A percentile compares a stretch with the other conserved stretches of the same genome.
phyloP scores from a whole-genome alignment of 1,140 invertebrate species.

The Cryptotermes secundus region DNA sequence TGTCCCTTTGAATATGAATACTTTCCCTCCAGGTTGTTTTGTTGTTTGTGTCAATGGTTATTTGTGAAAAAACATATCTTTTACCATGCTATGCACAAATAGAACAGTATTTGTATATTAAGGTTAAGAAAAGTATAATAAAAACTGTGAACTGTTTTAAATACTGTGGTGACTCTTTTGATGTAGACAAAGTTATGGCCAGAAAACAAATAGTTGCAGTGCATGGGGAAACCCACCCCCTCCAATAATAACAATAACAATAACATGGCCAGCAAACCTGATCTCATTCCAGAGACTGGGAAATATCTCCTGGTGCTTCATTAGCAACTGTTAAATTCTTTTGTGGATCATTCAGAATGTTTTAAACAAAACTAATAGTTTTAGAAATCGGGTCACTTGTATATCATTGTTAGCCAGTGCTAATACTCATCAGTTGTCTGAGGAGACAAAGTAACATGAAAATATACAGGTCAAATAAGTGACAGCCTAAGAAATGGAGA shows the following conservation, averaged over 20 bases:
- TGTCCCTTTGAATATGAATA: background rate
- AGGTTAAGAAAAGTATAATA: constrained; percentile 32
- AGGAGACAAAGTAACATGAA: too few species aligned
- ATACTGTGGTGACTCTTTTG: background rate
- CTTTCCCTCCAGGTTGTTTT: background rate
- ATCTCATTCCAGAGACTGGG: background rate
- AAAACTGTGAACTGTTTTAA: constrained; percentile 32
- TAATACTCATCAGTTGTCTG: too few species aligned
- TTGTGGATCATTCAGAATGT: too few species aligned
- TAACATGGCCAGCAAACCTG: too few species aligned
- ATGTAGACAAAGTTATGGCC: background rate
- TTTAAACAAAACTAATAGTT: too few species aligned
- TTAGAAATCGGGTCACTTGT: too few species aligned
- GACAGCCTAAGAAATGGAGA: too few species aligned
- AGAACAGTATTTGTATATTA: constrained; percentile 35
- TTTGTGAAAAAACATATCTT: constrained; percentile 34
- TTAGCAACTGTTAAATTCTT: background rate
- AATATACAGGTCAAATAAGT: too few species aligned
- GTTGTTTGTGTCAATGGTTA: constrained; percentile 5
- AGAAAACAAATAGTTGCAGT: too few species aligned
- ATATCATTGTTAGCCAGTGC: too few species aligned
- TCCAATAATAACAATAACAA: too few species aligned
- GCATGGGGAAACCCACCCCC: too few species aligned
- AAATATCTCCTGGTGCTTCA: background rate
- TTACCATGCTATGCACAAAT: constrained; percentile 27